Evolutionary conservation across 2,888 invertebrate species (phyloP).

Genomic region (Temnothorax ravouxi): DNA sequence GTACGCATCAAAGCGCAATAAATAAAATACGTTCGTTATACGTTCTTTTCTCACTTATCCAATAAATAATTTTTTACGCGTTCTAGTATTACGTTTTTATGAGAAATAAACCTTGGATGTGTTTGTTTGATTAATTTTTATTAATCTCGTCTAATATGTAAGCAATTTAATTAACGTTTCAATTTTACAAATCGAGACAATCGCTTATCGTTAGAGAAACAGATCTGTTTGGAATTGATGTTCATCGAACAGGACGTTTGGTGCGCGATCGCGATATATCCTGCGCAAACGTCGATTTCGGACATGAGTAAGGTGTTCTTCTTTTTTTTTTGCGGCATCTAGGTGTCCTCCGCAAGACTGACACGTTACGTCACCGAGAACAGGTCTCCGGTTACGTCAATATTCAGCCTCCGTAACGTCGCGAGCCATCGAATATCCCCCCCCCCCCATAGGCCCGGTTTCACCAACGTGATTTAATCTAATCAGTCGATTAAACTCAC

Average conservation of each 20-base stretch:
- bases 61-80: background rate
- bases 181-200: background rate
- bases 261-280: background rate
- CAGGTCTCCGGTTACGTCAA: slow-evolving; percentile 74
- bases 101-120: background rate
- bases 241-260: background rate
- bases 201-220: background rate
- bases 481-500: too few species aligned
- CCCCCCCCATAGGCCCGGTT: too few species aligned
- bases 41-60: background rate
- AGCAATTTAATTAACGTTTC: background rate
- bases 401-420: slow-evolving; percentile 20
- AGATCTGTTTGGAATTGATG: background rate
- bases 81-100: background rate
- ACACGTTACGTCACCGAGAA: slow-evolving; percentile 71
- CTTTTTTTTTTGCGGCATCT: slow-evolving; percentile 56
- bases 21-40: slow-evolving; percentile 9
- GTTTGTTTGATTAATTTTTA: background rate
- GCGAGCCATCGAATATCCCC: slow-evolving; percentile 23
- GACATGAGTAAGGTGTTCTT: slow-evolving; percentile 6
- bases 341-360: slow-evolving; percentile 65
- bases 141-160: background rate
- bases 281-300: background rate
- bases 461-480: too few species aligned
- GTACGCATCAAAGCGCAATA: slow-evolving; percentile 31